These are phyloP conservation scores for Drosophila cardini DNA, from an alignment of 1,140 invertebrate species.

Conservation along the genomic window DNA sequence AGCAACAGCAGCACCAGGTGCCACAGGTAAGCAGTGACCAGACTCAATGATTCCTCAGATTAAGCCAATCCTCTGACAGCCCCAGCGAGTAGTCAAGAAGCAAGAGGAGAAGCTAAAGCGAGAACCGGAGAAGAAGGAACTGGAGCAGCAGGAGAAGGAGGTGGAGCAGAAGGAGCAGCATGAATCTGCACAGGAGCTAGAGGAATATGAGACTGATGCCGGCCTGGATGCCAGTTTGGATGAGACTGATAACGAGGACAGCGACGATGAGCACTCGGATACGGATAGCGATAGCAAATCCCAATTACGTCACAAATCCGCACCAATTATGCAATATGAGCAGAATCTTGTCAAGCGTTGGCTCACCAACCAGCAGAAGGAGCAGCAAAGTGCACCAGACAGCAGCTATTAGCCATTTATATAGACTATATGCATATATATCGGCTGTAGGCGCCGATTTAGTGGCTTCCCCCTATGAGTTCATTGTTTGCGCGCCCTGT, in stretches of 20 bases:
- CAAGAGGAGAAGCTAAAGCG: background rate
- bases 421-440: background rate
- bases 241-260: slow-evolving; percentile 14
- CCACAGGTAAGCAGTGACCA: slow-evolving; percentile 1
- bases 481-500: too few species aligned
- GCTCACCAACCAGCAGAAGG: background rate
- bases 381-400: background rate
- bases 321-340: slow-evolving; percentile 35
- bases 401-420: background rate
- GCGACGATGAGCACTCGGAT: slow-evolving; percentile 70
- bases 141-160: background rate
- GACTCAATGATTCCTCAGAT: background rate
- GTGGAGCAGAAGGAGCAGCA: background rate
- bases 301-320: slow-evolving; percentile 21
- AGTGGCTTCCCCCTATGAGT: too few species aligned
- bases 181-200: background rate
- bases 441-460: too few species aligned
- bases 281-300: slow-evolving; percentile 50
- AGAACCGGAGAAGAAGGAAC: background rate
- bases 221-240: slow-evolving; percentile 52
- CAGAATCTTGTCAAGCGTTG: slow-evolving; percentile 44
- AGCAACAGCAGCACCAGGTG: background rate
- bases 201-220: slow-evolving; percentile 62
- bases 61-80: background rate
- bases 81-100: background rate